phyloP scores from a whole-genome alignment of 2,113 vertebrate genomes.

The Pogonocichla stellata region DNA sequence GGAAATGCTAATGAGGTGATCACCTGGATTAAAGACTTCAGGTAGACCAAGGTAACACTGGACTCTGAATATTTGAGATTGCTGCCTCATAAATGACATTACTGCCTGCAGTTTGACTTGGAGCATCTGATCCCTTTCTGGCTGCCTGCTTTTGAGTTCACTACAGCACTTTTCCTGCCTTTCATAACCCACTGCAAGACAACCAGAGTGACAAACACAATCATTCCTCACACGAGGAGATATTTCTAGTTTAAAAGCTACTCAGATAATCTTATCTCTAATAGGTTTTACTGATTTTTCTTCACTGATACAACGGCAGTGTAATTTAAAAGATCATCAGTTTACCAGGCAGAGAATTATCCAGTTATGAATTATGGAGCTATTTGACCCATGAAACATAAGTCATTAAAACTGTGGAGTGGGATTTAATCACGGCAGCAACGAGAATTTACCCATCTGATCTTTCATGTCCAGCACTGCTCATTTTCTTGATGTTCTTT shows the following conservation, averaged over 20 bases:
- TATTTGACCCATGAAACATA: constrained; percentile 13
- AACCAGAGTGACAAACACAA: not conserved
- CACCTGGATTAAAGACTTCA: not conserved
- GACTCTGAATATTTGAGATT: not conserved
- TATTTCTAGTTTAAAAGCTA: not conserved
- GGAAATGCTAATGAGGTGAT: not conserved
- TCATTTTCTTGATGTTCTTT: constrained; percentile 20
- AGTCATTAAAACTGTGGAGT: not conserved
- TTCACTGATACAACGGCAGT: not conserved
- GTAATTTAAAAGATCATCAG: constrained; percentile 6
- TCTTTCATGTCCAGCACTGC: not conserved
- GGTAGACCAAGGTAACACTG: not conserved
- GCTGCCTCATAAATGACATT: not conserved
- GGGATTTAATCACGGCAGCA: constrained; percentile 24
- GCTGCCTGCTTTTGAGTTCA: not conserved
- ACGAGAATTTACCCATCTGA: constrained; percentile 19
- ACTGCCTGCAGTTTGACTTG: not conserved
- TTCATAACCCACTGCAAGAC: not conserved
- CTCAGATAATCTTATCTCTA: constrained; percentile 6
- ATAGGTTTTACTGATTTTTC: constrained; percentile 7
- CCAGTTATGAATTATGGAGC: not conserved
- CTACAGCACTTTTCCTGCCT: not conserved
- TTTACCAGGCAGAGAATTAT: constrained; percentile 19
- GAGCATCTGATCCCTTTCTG: not conserved
- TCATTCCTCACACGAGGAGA: not conserved